Evolutionary conservation across 2,113 vertebrate species (phyloP), one percentile per base, ranked within the genome.

Genomic region (Anolis carolinensis): DNA sequence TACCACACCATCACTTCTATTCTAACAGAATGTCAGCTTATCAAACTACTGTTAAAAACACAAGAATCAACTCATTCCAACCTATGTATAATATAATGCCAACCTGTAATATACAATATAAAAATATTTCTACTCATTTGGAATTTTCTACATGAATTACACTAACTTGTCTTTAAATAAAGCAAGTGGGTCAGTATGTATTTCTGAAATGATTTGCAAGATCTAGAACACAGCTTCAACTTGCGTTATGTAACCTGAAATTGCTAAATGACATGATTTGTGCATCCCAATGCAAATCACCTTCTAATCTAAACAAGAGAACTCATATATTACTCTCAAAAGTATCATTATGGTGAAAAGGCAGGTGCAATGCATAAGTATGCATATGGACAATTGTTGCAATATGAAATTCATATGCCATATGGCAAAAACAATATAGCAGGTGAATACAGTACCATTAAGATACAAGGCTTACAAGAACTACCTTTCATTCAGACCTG

Each of bases 291-390:
- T 80, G 62, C 88, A 63, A 39, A 86, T 1, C 0, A 23, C 67
- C 39, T 87, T 89, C 88, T 90, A 92, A 86, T 78, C 84, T 2
- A 81, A 82, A n/a, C 83, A 73, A 67, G 68, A 87, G 88, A 91
- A 87, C 82, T 87, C 70, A 23, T 86, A 77, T 81, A 68, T 88
- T 85, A 92, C 91, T 92, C 92, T 85, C 5, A 76, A 85, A 83
- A 88, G 92, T 76, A 86, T 86, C 93, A 92, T 52, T 89, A 86
- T 82, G 87, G 72, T 86, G 77, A 87, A 84, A 80, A 90, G 90
- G 86, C 92, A 94, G 93, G 92, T 94, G 90, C 89, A 85, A 39
- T 30, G 88, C 86, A 86, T 87, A 90, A 91, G 75, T 59, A 84
- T 1, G 7, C 92, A 93, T 89, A 82, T 86, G 89, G 89, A 34